These are phyloP conservation scores for Barnardius zonarius DNA, from an alignment of 2,113 vertebrate genomes.

Conservation along the genomic window DNA sequence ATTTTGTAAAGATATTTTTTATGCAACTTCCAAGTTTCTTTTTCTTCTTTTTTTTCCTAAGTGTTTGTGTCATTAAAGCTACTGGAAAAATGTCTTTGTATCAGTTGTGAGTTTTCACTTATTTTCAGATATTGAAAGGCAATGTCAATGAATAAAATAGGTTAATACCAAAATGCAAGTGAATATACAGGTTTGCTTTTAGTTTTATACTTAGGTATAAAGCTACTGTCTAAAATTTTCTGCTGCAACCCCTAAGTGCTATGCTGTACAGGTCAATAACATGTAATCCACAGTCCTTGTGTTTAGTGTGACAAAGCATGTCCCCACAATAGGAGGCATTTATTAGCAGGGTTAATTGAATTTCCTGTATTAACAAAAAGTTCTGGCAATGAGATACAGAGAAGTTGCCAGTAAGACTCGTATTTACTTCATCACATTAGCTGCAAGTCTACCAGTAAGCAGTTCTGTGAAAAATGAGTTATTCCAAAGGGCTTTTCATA, in stretches of 20 bases:
- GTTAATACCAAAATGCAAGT: background rate
- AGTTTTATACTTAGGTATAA: background rate
- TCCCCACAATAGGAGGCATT: background rate
- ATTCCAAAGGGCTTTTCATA: background rate
- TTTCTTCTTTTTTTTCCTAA: background rate
- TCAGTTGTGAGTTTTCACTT: background rate
- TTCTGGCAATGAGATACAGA: background rate
- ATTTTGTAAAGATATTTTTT: background rate
- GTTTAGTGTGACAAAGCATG: background rate
- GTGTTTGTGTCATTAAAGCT: background rate
- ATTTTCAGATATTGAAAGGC: background rate
- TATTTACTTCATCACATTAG: background rate
- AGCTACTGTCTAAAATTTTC: background rate
- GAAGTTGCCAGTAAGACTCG: background rate
- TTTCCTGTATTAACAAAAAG: background rate
- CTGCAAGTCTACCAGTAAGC: background rate
- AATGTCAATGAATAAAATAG: background rate
- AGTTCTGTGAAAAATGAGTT: background rate
- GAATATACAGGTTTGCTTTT: background rate
- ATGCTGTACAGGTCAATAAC: background rate
- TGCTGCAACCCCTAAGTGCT: background rate
- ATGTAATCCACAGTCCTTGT: accelerated
- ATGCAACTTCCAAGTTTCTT: background rate
- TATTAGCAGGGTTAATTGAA: background rate
- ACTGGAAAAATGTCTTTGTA: background rate